These are phyloP conservation scores for Morus bassanus DNA, from an alignment of 2,797 vertebrate species.

Conservation along the genomic window DNA sequence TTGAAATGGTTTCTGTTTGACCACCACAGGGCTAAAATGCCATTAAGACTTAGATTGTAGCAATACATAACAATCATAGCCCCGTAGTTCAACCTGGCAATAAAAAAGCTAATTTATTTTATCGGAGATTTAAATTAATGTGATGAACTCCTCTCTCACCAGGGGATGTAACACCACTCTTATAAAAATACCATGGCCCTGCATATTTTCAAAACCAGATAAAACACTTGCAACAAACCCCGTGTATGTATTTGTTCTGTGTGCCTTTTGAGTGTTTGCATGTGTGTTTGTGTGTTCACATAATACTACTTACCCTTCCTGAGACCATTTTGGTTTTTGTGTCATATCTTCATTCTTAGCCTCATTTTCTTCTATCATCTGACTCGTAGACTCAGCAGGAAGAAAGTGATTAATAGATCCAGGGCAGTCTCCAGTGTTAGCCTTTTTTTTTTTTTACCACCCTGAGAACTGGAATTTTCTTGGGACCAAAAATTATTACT, in stretches of 20 bases:
- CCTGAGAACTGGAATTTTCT: background rate
- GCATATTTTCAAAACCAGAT: background rate
- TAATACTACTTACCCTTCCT: background rate
- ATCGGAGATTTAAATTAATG: constrained; percentile 68
- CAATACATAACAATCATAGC: constrained; percentile 73
- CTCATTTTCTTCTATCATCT: background rate
- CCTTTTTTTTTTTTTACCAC: background rate
- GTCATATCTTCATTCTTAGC: background rate
- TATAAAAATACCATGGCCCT: background rate
- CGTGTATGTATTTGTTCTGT: background rate
- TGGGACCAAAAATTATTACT: background rate
- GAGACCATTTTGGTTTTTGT: background rate
- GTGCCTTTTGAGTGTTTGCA: background rate
- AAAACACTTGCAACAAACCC: background rate
- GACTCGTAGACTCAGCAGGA: background rate
- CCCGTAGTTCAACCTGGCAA: constrained; percentile 62
- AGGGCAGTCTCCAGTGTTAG: background rate
- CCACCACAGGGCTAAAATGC: constrained; percentile 78
- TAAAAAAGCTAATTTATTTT: constrained; percentile 75
- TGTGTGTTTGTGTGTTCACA: background rate
- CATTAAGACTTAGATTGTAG: constrained; percentile 74
- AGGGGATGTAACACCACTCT: background rate
- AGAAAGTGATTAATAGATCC: background rate
- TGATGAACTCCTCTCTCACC: constrained; percentile 47
- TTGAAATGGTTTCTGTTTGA: constrained; percentile 74